Base-by-base conservation (phyloP, 2,797 vertebrate genomes). In the Apogon talboti region DNA sequence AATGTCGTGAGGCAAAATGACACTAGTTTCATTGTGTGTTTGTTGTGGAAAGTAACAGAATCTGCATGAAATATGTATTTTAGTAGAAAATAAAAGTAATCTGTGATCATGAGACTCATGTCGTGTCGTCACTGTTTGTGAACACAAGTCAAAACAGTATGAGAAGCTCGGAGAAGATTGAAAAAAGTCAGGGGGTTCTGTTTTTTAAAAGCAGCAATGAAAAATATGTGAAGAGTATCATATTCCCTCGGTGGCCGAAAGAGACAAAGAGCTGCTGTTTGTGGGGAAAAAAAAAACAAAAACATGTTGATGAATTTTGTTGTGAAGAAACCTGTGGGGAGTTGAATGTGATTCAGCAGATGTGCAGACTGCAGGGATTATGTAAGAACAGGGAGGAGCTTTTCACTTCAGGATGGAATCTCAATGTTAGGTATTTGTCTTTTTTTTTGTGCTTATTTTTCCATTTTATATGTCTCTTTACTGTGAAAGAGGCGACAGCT, bases 81-180 rank as follows among this genome's bases (percentile, higher is more conserved):
- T 89, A 86, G 80, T 89, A 84, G 78, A 88, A 89, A 91, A 89
- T 91, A 89, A 90, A 91, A 74, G 55, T 62, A 74, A 79, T 45
- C 38, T 85, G 86, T 84, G 73, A 80, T 73, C 55, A 78, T 24
- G 11, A 7, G 37, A 41, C 42, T 76, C 40, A 2, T 56, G 15
- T 47, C 53, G 46, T 60, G 35, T 70, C 15, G 33, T 35, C 7
- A 35, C 7, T 35, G 33, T 9, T 35, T 35, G 33, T 28, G 21
- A 18, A 11, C 43, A 76, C 12, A 35, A 7, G 15, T 10, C 45
- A 21, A 48, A 57, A 40, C 28, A 43, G 43, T n/a, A n/a, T 60
- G 59, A 47, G 19, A 5, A 24, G 14, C 33, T 28, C 24, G n/a
- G 37, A 24, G 16, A 14, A 24, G 70, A 19, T 37, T 19, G 2